Evolutionary conservation across 1,140 invertebrate species (phyloP).

Genomic region (Varroa destructor): DNA sequence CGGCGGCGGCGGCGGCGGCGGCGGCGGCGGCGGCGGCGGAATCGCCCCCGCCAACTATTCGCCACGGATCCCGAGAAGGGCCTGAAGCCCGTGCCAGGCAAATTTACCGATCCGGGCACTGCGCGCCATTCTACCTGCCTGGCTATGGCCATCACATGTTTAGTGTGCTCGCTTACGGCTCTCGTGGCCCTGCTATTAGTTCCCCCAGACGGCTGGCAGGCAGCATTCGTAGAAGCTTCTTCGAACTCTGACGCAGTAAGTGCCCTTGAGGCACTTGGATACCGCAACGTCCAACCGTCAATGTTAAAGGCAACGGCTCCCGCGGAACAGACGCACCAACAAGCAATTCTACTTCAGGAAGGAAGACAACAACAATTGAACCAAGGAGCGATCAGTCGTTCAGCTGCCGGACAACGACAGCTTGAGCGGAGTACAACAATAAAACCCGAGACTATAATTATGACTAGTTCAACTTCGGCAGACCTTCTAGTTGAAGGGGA

Average conservation of each 20-base stretch:
- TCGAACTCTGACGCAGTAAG: not conserved
- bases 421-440: not conserved
- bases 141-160: conserved; percentile 13
- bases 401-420: not conserved
- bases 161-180: conserved; percentile 12
- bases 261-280: not conserved
- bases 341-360: not conserved
- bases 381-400: too few species aligned
- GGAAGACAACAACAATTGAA: too few species aligned
- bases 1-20: not conserved
- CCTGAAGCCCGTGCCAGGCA: conserved; percentile 5
- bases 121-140: not conserved
- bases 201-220: too few species aligned
- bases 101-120: not conserved
- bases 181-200: not conserved
- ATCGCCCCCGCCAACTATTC: not conserved
- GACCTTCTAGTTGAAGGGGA: not conserved
- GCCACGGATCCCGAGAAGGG: conserved; percentile 27
- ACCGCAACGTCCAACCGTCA: conserved; percentile 6
- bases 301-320: not conserved
- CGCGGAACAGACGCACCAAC: not conserved
- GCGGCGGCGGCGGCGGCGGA: conserved; percentile 15
- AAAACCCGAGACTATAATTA: too few species aligned
- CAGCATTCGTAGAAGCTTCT: not conserved
- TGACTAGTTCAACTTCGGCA: not conserved